Conservation (phyloP, 2,797 vertebrate genomes). For the Ptychobarbus kaznakovi region DNA sequence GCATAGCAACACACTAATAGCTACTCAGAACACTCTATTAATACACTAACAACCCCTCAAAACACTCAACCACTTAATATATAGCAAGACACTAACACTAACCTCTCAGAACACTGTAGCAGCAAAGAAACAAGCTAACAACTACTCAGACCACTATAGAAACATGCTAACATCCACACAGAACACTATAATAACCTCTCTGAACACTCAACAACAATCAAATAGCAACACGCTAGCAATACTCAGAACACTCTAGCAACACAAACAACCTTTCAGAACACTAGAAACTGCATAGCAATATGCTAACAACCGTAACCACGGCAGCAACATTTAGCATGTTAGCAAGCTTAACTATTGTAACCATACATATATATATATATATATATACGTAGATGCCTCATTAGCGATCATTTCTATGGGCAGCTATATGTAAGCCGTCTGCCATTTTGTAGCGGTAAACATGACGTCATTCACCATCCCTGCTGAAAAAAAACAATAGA, state of each 20-base stretch:
- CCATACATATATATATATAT: background rate
- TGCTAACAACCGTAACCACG: background rate
- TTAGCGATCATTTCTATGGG: too few relatives aligned
- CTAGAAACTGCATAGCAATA: background rate
- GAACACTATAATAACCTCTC: background rate
- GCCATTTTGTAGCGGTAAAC: too few relatives aligned
- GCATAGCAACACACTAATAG: background rate
- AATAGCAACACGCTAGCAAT: background rate
- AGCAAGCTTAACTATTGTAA: background rate
- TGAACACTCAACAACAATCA: background rate
- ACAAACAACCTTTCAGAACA: background rate
- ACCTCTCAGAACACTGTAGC: background rate
- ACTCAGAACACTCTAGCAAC: background rate
- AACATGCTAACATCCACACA: background rate
- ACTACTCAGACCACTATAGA: background rate
- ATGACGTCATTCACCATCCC: too few relatives aligned
- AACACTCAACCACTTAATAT: background rate
- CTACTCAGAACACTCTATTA: background rate
- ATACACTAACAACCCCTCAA: too few relatives aligned
- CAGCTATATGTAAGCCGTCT: too few relatives aligned
- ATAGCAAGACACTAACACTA: background rate
- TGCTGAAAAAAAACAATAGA: too few relatives aligned
- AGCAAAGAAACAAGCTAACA: background rate
- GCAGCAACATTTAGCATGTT: background rate
- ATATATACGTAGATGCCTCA: too few relatives aligned